These are phyloP conservation scores for Anisognathus igniventris DNA, from an alignment of 2,797 vertebrate genomes.

Conservation along the genomic window DNA sequence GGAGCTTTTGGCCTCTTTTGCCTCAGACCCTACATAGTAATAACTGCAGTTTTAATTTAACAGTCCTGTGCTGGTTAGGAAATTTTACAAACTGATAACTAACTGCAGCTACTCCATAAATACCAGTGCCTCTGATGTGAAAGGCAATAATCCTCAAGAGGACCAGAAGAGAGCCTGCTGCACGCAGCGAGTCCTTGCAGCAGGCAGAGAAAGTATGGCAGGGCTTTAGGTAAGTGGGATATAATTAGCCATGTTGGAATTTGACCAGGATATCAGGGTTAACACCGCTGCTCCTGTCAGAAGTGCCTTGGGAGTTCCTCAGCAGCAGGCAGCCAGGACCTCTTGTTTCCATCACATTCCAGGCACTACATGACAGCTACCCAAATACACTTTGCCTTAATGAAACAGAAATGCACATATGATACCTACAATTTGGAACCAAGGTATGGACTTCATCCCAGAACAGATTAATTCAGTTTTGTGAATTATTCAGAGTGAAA, in stretches of 20 bases:
- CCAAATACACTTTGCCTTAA: slow-evolving; percentile 28
- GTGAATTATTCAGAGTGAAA: background rate
- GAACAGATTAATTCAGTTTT: background rate
- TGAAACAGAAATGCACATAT: slow-evolving; percentile 3
- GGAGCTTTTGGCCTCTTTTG: background rate
- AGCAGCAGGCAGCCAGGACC: slow-evolving; percentile 46
- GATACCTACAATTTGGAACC: background rate
- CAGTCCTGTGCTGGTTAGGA: background rate
- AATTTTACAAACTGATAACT: background rate
- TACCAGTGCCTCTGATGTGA: background rate
- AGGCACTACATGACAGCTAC: slow-evolving; percentile 49
- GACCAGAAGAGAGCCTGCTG: background rate
- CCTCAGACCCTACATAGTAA: background rate
- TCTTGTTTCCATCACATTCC: slow-evolving; percentile 63
- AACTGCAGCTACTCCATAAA: background rate
- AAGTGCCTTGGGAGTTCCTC: slow-evolving; percentile 52
- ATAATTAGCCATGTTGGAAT: slow-evolving; percentile 64
- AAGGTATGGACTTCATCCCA: background rate
- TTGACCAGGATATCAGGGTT: slow-evolving; percentile 66
- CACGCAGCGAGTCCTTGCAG: background rate
- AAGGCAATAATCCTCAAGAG: background rate
- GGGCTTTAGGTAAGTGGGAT: slow-evolving; percentile 48
- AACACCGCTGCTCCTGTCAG: slow-evolving; percentile 46
- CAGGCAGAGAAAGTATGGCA: slow-evolving; percentile 4
- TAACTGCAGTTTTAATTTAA: background rate